These are phyloP conservation scores for Neuroterus valhalla DNA, from an alignment of 1,140 invertebrate genomes.

Conservation along the genomic window DNA sequence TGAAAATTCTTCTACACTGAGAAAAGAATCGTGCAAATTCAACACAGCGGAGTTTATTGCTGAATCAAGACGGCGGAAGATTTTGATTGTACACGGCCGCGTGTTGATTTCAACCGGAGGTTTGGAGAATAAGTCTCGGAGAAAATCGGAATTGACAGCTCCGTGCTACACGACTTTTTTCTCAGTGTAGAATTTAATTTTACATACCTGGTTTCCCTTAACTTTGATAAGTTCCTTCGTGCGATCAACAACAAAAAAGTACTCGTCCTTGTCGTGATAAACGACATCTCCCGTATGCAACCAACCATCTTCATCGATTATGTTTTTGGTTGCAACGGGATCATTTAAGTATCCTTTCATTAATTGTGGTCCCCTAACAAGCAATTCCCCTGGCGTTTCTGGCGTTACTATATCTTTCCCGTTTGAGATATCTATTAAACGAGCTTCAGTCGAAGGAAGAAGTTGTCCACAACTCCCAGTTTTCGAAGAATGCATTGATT, in stretches of 20 bases:
- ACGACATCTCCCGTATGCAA: constrained; percentile 87
- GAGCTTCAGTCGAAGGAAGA: constrained; percentile 81
- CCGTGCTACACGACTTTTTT: too few relatives aligned
- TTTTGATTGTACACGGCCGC: too few relatives aligned
- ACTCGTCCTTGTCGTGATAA: constrained; percentile 83
- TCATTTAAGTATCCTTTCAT: constrained; percentile 84
- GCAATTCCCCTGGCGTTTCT: constrained; percentile 80
- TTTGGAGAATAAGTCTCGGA: too few relatives aligned
- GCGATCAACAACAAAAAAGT: constrained; percentile 87
- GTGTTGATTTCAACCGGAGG: too few relatives aligned
- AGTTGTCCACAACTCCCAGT: constrained; percentile 81
- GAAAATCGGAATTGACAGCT: too few relatives aligned
- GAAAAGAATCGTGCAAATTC: too few relatives aligned
- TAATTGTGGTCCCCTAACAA: constrained; percentile 83
- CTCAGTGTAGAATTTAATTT: neutral
- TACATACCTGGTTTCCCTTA: constrained; percentile 86
- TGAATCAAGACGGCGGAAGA: too few relatives aligned
- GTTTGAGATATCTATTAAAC: constrained; percentile 77
- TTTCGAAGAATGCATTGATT: constrained; percentile 76
- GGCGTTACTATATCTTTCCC: constrained; percentile 74
- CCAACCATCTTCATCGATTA: constrained; percentile 83
- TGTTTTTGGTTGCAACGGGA: constrained; percentile 79
- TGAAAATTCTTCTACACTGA: too few relatives aligned
- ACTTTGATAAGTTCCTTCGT: constrained; percentile 93
- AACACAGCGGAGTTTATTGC: too few relatives aligned